Evolutionary conservation across 2,888 invertebrate species (phyloP).

Genomic region (Drosophila kanekoi): DNA sequence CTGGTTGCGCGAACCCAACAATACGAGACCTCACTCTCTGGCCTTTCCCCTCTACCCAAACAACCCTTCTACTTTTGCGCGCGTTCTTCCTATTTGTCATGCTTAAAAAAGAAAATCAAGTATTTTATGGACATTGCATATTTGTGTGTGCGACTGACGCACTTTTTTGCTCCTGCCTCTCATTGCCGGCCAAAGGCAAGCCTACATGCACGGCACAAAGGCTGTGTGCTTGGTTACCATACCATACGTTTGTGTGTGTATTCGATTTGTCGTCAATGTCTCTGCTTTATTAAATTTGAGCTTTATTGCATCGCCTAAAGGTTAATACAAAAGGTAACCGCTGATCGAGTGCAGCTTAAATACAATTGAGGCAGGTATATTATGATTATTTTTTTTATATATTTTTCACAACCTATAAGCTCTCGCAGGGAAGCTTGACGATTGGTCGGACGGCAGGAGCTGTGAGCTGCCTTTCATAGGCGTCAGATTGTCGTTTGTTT

Average conservation of each 20-base stretch:
- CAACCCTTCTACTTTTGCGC: neutral
- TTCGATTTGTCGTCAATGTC: slow-evolving; percentile 17
- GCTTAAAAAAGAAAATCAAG: slow-evolving; percentile 27
- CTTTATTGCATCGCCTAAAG: slow-evolving; percentile 1
- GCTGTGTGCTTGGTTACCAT: neutral
- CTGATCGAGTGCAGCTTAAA: slow-evolving; percentile 5
- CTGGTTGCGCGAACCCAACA: slow-evolving; percentile 18
- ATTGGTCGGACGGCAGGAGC: too few relatives aligned
- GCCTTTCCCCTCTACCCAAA: neutral
- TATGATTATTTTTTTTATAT: too few relatives aligned
- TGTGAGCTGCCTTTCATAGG: too few relatives aligned
- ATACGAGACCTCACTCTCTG: slow-evolving; percentile 2
- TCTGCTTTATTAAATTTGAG: slow-evolving; percentile 28
- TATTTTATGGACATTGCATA: slow-evolving; percentile 43
- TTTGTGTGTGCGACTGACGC: neutral
- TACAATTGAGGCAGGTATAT: too few relatives aligned
- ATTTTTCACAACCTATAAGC: too few relatives aligned
- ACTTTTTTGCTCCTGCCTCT: neutral
- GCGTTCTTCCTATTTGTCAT: slow-evolving; percentile 15
- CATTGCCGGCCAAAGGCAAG: slow-evolving; percentile 1
- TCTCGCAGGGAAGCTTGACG: too few relatives aligned
- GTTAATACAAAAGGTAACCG: slow-evolving; percentile 14
- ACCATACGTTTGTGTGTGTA: neutral
- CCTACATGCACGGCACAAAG: slow-evolving; percentile 8
- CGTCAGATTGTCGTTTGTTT: too few relatives aligned